phyloP scores from a whole-genome alignment of 2,888 invertebrate species.

The Callosobruchus maculatus region DNA sequence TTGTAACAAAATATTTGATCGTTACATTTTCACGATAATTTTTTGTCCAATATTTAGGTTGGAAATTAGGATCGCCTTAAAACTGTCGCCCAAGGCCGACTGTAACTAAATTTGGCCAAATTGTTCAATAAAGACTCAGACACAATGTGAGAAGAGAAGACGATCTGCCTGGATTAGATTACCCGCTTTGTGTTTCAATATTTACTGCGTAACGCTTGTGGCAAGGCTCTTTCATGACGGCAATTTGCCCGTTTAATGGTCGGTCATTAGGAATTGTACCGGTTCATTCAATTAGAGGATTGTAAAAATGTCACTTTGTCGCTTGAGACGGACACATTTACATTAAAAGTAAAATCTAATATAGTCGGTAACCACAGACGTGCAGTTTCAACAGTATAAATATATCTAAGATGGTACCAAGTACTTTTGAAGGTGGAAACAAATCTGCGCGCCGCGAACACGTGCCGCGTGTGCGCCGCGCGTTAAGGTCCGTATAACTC shows the following conservation, averaged over 20 bases:
- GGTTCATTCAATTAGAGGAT: not conserved
- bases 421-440: too few species aligned
- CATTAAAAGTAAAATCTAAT: too few species aligned
- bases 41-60: too few species aligned
- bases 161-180: not conserved
- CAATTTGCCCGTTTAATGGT: not conserved
- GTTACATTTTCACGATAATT: too few species aligned
- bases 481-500: too few species aligned
- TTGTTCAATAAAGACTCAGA: not conserved
- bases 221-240: not conserved
- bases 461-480: too few species aligned
- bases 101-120: not conserved
- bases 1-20: too few species aligned
- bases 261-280: not conserved
- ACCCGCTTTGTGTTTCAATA: not conserved
- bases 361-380: too few species aligned
- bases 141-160: not conserved
- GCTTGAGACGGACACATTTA: not conserved
- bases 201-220: not conserved
- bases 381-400: too few species aligned
- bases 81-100: not conserved
- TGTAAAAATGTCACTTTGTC: not conserved
- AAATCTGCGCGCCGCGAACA: too few species aligned
- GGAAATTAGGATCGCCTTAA: too few species aligned
- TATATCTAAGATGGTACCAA: too few species aligned